Evolutionary conservation across 2,113 vertebrate species (phyloP), one percentile per base, ranked within the genome.

Genomic region (Lontra canadensis): DNA sequence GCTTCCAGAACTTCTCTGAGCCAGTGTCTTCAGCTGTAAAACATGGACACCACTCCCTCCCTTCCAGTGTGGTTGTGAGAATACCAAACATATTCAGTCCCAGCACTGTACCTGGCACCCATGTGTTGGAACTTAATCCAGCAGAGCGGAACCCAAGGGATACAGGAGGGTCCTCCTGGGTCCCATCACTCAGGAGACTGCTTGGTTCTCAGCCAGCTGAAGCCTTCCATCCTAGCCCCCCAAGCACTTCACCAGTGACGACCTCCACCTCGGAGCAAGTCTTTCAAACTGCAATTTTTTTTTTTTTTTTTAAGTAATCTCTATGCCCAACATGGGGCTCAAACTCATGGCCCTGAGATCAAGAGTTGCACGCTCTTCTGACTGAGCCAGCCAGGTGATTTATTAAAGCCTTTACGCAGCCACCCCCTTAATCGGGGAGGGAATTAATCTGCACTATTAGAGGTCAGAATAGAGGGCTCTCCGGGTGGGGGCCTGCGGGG

Each of bases 211-310:
- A 34, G 55, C 49, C 79, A 21, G 63, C 29, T 49, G 36, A 47
- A 36, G 80, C 11, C 29, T 84, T 21, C 52, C 29, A 4, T 23
- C 67, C 36, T 18, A 26, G 49, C 52, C 88, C 31, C 42, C 4
- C 17, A 8, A 25, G 10, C 12, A 2, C 10, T 12, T 39, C 29
- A 34, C 13, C 26, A 26, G 31, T 3, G 1, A 2, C 34, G 31
- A 36, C 57, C 34, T 26, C 39, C 3, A 69, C 52, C 34, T 47
- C 4, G 1, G 25, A n/a, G 69, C 42, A 67, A 57, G 59, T 4
- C 42, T 49, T 89, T 73, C 36, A 73, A 57, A 63, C 44, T 81
- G 84, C 3, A 5, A 79, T 61, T 61, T 61, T 59, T 59, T 1
- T 21, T 57, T 18, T 18, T 86, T 61, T 74, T 44, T 81, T 44